Conservation (phyloP, 2,888 invertebrate species). For the Liposcelis brunnea region DNA sequence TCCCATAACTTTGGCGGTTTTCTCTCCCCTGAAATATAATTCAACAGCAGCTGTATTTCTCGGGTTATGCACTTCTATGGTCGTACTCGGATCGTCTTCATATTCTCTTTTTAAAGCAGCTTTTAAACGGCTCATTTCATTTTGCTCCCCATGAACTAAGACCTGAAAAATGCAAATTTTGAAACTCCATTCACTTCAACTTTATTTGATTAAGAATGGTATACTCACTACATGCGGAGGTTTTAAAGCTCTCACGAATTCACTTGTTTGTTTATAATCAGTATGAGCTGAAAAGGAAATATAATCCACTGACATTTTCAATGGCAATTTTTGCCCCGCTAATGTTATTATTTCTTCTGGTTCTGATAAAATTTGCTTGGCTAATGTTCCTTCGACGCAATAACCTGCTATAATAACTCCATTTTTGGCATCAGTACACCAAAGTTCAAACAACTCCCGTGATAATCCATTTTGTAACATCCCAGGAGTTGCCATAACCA, state of each 20-base stretch:
- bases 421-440: conserved; percentile 97
- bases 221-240: conserved; percentile 80
- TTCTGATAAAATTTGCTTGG: conserved; percentile 88
- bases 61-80: conserved; percentile 88
- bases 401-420: conserved; percentile 96
- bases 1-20: conserved; percentile 97
- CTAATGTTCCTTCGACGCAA: conserved; percentile 78
- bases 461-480: conserved; percentile 99
- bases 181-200: conserved; percentile 6
- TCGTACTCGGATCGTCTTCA: conserved; percentile 62
- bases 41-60: conserved; percentile 86
- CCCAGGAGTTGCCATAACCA: conserved; percentile 98
- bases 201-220: not conserved
- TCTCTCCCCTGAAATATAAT: conserved; percentile 90
- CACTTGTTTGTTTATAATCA: conserved; percentile 93
- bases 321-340: conserved; percentile 86
- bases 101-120: conserved; percentile 88
- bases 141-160: conserved; percentile 94
- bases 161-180: conserved; percentile 35
- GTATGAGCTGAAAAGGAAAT: conserved; percentile 99
- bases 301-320: conserved; percentile 97
- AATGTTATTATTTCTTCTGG: conserved; percentile 94
- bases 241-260: conserved; percentile 84
- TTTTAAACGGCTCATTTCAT: conserved; percentile 94
- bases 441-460: conserved; percentile 91